These are phyloP conservation scores for Gasteruption jaculator DNA, from an alignment of 2,888 invertebrate genomes.

Conservation along the genomic window DNA sequence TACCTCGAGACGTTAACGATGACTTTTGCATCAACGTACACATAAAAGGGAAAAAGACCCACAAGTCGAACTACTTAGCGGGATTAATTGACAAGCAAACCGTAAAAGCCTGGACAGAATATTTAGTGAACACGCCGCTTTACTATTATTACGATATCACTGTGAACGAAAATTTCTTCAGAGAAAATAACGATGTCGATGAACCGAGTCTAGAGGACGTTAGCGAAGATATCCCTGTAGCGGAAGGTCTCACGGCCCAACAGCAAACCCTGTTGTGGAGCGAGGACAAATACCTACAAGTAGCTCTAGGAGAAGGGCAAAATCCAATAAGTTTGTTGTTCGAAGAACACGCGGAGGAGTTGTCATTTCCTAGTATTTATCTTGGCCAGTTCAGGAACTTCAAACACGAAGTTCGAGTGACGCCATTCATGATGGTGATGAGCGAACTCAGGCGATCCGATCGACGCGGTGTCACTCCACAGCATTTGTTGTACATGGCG, in stretches of 20 bases:
- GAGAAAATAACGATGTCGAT: neutral
- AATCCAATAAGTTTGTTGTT: slow-evolving; percentile 22
- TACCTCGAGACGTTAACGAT: slow-evolving; percentile 31
- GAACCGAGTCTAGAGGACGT: slow-evolving; percentile 13
- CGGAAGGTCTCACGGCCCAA: slow-evolving; percentile 21
- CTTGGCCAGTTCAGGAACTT: slow-evolving; percentile 20
- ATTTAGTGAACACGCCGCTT: slow-evolving; percentile 22
- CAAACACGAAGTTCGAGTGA: slow-evolving; percentile 17
- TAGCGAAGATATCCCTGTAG: slow-evolving; percentile 21
- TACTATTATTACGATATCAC: slow-evolving; percentile 16
- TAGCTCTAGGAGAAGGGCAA: slow-evolving; percentile 22
- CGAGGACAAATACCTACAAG: slow-evolving; percentile 23
- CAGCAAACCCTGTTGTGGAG: slow-evolving; percentile 27
- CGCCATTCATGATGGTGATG: slow-evolving; percentile 19
- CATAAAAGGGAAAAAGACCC: slow-evolving; percentile 22
- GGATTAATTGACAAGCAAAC: slow-evolving; percentile 26
- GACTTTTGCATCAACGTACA: slow-evolving; percentile 32
- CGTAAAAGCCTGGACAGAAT: slow-evolving; percentile 29
- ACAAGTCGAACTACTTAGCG: slow-evolving; percentile 29
- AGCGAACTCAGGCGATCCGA: slow-evolving; percentile 33
- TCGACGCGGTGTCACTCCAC: slow-evolving; percentile 34
- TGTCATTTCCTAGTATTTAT: slow-evolving; percentile 33
- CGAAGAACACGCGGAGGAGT: slow-evolving; percentile 44
- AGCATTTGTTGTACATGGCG: slow-evolving; percentile 31
- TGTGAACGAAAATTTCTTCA: slow-evolving; percentile 4